Base-by-base conservation (phyloP, 2,113 vertebrate genomes). In the Ctenomys sociabilis region DNA sequence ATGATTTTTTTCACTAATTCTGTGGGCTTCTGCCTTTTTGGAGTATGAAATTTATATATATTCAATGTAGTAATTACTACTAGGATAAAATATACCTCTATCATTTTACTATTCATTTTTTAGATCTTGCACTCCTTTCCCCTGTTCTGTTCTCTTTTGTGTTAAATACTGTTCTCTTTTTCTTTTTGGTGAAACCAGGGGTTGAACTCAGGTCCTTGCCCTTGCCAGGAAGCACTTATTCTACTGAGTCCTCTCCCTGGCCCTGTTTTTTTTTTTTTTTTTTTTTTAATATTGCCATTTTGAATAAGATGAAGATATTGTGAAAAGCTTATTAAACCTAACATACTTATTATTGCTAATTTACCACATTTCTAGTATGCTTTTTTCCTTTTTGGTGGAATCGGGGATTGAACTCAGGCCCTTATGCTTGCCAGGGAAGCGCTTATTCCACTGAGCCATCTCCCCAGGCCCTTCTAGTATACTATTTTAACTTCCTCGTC, bases 401-500 rank as follows among this genome's bases (percentile, higher is more conserved):
- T n/a, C n/a, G n/a, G n/a, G n/a, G n/a, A n/a, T n/a, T n/a, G n/a
- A n/a, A n/a, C n/a, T n/a, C n/a, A n/a, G n/a, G n/a, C n/a, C n/a
- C n/a, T n/a, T n/a, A n/a, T n/a, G n/a, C n/a, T n/a, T n/a, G n/a
- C n/a, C n/a, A n/a, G n/a, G n/a, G n/a, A n/a, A n/a, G n/a, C n/a
- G n/a, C n/a, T n/a, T n/a, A n/a, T n/a, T n/a, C n/a, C n/a, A n/a
- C n/a, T n/a, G n/a, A n/a, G n/a, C n/a, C n/a, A n/a, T n/a, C n/a
- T n/a, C n/a, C n/a, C n/a, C n/a, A n/a, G n/a, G n/a, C n/a, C n/a
- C 24, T 73, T 70, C 66, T 54, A 75, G 19, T 45, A 2, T 28
- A 35, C 64, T 75, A 91, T 66, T 85, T 92, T 93, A 85, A 85
- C 35, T 91, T 32, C 82, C 28, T 88, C 88, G 12, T 54, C 57